Conservation (phyloP, 2,113 vertebrate species). For the Ibidorhyncha struthersii region DNA sequence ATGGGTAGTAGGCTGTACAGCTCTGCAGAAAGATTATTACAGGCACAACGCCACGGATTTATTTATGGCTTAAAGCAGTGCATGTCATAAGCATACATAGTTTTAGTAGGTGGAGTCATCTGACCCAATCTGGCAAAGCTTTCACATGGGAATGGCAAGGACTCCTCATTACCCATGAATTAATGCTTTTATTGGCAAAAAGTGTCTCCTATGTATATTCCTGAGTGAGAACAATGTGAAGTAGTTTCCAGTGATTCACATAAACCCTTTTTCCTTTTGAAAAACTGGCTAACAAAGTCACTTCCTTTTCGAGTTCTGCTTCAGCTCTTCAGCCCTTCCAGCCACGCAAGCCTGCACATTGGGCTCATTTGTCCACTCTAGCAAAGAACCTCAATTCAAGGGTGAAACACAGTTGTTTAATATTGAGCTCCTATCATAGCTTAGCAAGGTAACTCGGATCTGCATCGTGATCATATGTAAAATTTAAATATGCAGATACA, state of each 20-base stretch:
- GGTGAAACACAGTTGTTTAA: not conserved
- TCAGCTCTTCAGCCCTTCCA: not conserved
- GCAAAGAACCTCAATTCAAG: not conserved
- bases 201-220: conserved; percentile 28
- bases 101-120: conserved; percentile 62
- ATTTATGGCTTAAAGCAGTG: conserved; percentile 54
- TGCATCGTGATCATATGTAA: not conserved
- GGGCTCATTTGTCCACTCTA: not conserved
- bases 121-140: conserved; percentile 56
- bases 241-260: conserved; percentile 34
- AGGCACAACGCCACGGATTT: conserved; percentile 55
- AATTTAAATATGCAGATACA: not conserved
- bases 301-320: conserved; percentile 28
- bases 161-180: conserved; percentile 40
- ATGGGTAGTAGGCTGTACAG: conserved; percentile 31
- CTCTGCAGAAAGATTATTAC: conserved; percentile 48
- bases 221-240: conserved; percentile 50
- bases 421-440: not conserved
- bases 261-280: conserved; percentile 8
- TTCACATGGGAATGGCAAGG: conserved; percentile 42
- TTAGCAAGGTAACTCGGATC: not conserved
- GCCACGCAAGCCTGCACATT: not conserved
- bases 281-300: conserved; percentile 3
- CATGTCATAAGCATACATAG: conserved; percentile 54
- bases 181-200: conserved; percentile 64